These are phyloP conservation scores for Lasioglossum oenotherae DNA, from an alignment of 2,888 invertebrate genomes.

Conservation along the genomic window DNA sequence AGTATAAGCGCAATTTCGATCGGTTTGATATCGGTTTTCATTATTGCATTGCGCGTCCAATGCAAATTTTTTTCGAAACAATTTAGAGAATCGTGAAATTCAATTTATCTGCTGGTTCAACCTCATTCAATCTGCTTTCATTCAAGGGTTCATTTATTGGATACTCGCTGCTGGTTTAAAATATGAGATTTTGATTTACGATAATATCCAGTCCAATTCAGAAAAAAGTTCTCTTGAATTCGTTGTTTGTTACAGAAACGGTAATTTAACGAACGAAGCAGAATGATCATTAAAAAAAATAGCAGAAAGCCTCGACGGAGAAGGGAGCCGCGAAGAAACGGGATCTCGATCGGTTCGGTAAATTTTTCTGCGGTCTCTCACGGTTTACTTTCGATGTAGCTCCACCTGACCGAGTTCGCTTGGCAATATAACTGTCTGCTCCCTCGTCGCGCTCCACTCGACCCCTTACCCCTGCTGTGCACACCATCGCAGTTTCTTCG, in stretches of 20 bases:
- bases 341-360: conserved; percentile 7
- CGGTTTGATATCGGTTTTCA: conserved; percentile 2
- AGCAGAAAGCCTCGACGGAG: neutral
- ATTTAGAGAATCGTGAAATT: neutral
- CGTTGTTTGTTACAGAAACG: neutral
- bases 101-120: neutral
- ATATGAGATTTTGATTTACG: neutral
- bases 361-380: conserved; percentile 23
- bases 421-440: conserved; percentile 40
- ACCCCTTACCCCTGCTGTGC: neutral
- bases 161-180: neutral
- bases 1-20: neutral
- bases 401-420: conserved; percentile 36
- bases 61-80: neutral
- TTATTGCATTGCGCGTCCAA: no score
- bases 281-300: neutral
- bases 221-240: neutral
- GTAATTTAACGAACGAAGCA: neutral
- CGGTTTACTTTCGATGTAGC: conserved; percentile 31
- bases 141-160: no score
- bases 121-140: neutral
- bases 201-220: neutral
- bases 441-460: neutral
- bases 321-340: neutral
- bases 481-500: conserved; percentile 13